phyloP scores from a whole-genome alignment of 2,797 vertebrate species.

The Pogonophryne albipinna region DNA sequence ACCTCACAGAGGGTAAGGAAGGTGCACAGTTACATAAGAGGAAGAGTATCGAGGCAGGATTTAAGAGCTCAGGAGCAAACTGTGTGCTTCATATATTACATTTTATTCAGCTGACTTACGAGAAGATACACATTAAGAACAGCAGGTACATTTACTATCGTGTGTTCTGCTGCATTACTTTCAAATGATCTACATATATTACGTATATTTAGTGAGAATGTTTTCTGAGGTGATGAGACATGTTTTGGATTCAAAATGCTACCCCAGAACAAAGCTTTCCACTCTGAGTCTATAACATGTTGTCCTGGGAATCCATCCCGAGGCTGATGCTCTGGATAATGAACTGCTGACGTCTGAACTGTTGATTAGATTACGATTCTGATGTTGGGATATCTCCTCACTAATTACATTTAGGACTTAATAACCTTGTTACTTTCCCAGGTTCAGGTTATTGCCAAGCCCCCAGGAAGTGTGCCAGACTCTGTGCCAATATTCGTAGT shows the following conservation, averaged over 20 bases:
- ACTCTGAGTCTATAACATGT: background rate
- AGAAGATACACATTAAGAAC: no score
- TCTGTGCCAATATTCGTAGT: no score
- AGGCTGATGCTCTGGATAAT: background rate
- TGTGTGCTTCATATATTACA: constrained; percentile 8
- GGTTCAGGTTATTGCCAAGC: no score
- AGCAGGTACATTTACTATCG: no score
- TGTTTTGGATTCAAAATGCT: background rate
- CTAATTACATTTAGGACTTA: background rate
- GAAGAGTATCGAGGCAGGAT: constrained; percentile 33
- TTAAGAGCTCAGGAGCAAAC: constrained; percentile 14
- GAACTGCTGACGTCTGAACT: background rate
- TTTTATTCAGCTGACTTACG: no score
- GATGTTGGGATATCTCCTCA: background rate
- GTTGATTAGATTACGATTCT: background rate
- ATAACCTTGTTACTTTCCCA: background rate
- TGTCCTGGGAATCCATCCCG: background rate
- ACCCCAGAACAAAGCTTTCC: background rate
- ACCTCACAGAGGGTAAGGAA: constrained; percentile 26
- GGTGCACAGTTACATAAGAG: constrained; percentile 20
- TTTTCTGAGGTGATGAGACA: constrained; percentile 23
- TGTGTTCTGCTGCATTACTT: no score
- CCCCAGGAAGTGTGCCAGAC: no score
- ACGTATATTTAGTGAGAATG: no score
- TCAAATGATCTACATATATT: no score